Evolutionary conservation across 2,113 vertebrate genomes (phyloP), one percentile per base, ranked within the genome.

Genomic region (Ageneiosus marmoratus): DNA sequence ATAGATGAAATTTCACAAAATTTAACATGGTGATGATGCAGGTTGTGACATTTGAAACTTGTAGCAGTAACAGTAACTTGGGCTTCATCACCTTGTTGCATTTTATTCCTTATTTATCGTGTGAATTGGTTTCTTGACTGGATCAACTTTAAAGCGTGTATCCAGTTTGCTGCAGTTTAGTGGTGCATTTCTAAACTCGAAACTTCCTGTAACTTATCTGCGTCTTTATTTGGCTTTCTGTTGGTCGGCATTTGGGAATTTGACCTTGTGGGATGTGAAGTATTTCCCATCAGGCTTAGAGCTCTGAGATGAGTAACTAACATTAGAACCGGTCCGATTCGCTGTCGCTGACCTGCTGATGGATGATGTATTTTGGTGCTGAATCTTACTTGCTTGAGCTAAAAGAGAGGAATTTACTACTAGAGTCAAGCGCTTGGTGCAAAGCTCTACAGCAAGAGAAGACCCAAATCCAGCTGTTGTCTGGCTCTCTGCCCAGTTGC

Each of bases 391-490:
- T 67, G 2, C 18, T 29, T 60, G 56, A 60, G n/a, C 24, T 11
- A 5, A 32, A 65, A 72, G 24, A 1, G 1, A 50, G 70, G 13
- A n/a, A 85, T 85, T 87, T 89, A 89, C 79, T 79, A 55, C 73
- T 46, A 20, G 4, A 46, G 44, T 18, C 44, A 5, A n/a, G 67
- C 22, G 50, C 51, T 60, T 41, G 44, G 10, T 18, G 51, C 32
- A 73, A 75, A 56, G 22, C 84, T 20, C 18, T 4, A 27, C 13
- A 34, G 10, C 46, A 83, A 8, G 22, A 44, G 32, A 41, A 34
- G 29, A 67, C 50, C 22, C 37, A 34, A 77, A n/a, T 63, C 67
- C 50, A 27, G 55, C 32, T 15, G 11, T 50, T 69, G 27, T 60
- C 6, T 75, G 69, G n/a, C 69, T 50, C 16, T 20, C 80, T n/a